Evolutionary conservation across 2,113 vertebrate genomes (phyloP), one percentile per base, ranked within the genome.

Genomic region (Hassar affinis): DNA sequence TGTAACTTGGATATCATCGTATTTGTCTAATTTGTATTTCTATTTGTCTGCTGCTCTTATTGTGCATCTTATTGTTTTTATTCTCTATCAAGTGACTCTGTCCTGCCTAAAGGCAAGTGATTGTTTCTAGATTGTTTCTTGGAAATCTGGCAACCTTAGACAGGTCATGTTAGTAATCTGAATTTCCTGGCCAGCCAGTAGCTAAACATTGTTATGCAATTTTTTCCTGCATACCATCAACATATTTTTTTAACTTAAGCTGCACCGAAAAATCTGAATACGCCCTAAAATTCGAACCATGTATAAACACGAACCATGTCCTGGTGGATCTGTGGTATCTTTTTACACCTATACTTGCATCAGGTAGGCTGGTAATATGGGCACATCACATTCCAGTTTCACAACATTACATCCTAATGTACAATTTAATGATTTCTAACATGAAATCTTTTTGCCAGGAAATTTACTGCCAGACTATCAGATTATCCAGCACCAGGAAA

Each of bases 311-410:
- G 47, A 42, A 72, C 42, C n/a, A n/a, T n/a, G n/a, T 30, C 6
- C 8, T 79, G 77, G 30, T 17, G 54, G 35, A 57, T 45, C 69
- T 54, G 22, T 45, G 54, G 35, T 62, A 62, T 33, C 51, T 69
- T 74, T 78, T 78, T 78, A 81, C 38, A 61, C 27, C 47, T 27
- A 35, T 27, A 33, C 33, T 45, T n/a, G 7, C 71, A 25, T 62
- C 15, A 42, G 76, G 64, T 84, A 87, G 61, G 14, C 7, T 77
- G 86, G 66, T 80, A 80, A 76, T 80, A 85, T 85, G 76, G 76
- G 2, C 30, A 87, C 79, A 45, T 49, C 33, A 35, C 27, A 22
- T 78, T 84, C 66, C 56, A 57, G 45, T 49, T 82, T 79, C 49
- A n/a, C 30, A 80, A 33, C 22, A 79, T 82, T 27, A 75, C 74